Evolutionary conservation across 2,113 vertebrate genomes (phyloP).

Genomic region (Carassius carassius): DNA sequence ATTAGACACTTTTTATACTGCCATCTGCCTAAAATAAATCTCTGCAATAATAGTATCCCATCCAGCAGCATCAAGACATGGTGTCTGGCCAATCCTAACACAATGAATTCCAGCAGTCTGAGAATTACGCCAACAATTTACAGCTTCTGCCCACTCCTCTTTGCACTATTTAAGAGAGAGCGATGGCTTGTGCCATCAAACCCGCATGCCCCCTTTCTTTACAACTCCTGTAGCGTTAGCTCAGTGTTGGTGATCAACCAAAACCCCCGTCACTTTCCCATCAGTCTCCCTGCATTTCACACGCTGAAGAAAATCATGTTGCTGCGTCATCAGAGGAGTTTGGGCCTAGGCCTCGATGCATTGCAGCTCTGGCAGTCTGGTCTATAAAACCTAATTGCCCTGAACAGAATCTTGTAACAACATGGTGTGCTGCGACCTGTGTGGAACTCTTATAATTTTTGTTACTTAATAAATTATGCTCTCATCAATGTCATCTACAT

Average conservation of each 20-base stretch:
- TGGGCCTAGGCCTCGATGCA: constrained; percentile 24
- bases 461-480: constrained; percentile 49
- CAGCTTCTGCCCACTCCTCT: constrained; percentile 7
- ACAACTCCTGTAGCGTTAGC: not conserved
- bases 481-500: constrained; percentile 3
- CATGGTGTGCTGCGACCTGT: constrained; percentile 54
- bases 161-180: constrained; percentile 1
- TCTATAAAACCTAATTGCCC: constrained; percentile 71
- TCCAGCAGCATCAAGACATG: constrained; percentile 67
- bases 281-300: constrained; percentile 2
- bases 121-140: constrained; percentile 58
- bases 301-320: constrained; percentile 7
- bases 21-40: constrained; percentile 64
- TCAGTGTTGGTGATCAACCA: constrained; percentile 13
- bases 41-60: constrained; percentile 58
- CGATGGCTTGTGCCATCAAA: not conserved
- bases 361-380: constrained; percentile 57
- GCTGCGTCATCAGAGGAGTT: not conserved
- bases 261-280: not conserved
- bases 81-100: constrained; percentile 68
- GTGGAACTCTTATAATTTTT: constrained; percentile 51
- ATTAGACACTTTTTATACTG: constrained; percentile 56
- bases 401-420: constrained; percentile 65
- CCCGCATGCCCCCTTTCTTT: not conserved
- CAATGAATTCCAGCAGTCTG: constrained; percentile 57